Evolutionary conservation across 2,797 vertebrate genomes (phyloP).

Genomic region (Gymnodraco acuticeps): DNA sequence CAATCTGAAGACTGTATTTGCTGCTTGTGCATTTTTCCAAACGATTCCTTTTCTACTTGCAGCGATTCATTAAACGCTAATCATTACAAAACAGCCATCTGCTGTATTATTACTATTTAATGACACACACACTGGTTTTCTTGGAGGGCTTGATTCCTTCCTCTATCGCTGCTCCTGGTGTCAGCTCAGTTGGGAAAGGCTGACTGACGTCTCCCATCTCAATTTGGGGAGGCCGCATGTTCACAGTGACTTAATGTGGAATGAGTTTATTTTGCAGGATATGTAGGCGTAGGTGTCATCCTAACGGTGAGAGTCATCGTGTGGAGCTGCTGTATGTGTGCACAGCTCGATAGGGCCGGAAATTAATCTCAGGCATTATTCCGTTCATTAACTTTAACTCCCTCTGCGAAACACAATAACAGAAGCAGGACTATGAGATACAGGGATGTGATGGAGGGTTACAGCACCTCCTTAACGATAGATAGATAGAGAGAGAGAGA

Average conservation of each 20-base stretch:
- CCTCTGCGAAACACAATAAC: conserved; percentile 36
- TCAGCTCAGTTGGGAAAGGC: conserved; percentile 43
- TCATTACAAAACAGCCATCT: conserved; percentile 73
- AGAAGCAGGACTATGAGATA: conserved; percentile 28
- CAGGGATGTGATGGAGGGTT: conserved; percentile 2
- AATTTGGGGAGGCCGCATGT: conserved; percentile 9
- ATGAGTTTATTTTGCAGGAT: conserved; percentile 27
- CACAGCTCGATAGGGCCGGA: conserved; percentile 48
- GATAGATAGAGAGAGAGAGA: no score
- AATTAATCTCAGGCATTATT: conserved; percentile 61
- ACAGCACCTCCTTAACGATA: not conserved
- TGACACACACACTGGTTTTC: conserved; percentile 24
- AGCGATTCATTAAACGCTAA: conserved; percentile 69
- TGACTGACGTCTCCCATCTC: conserved; percentile 31
- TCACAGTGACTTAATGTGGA: conserved; percentile 10
- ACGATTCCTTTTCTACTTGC: conserved; percentile 34
- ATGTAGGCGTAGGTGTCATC: conserved; percentile 21
- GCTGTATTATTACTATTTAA: conserved; percentile 68
- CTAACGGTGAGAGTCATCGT: conserved; percentile 25
- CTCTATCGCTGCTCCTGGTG: not conserved
- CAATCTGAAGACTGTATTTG: conserved; percentile 24
- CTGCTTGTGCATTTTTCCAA: conserved; percentile 51
- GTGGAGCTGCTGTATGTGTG: conserved; percentile 29
- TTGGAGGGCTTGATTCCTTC: conserved; percentile 23
- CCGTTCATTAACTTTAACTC: conserved; percentile 48